Evolutionary conservation across 2,888 invertebrate species (phyloP).

Genomic region (Andrena marginata): DNA sequence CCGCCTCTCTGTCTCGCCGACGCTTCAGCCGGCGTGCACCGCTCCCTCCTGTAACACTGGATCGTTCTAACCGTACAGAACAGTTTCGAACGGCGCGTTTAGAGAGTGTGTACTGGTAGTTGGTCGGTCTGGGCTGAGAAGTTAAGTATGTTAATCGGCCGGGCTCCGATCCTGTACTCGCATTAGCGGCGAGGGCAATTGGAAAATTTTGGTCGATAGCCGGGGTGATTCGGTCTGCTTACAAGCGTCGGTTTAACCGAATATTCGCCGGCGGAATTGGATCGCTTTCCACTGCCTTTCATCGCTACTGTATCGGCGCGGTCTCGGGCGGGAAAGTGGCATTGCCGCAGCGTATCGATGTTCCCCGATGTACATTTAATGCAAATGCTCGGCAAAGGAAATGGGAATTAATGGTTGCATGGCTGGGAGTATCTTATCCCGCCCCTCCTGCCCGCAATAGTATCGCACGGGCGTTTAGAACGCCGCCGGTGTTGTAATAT

Average conservation of each 20-base stretch:
- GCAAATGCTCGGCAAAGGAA: too few relatives aligned
- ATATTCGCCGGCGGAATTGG: conserved; percentile 3
- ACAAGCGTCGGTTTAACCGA: background rate
- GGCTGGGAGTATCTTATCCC: background rate
- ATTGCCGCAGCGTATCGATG: background rate
- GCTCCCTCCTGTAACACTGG: conserved; percentile 19
- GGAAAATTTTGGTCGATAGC: conserved; percentile 24
- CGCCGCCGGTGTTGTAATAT: background rate
- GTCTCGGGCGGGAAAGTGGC: background rate
- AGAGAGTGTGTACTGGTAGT: conserved; percentile 20
- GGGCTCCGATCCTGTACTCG: conserved; percentile 3
- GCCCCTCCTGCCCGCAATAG: background rate
- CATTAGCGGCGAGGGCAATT: conserved; percentile 33
- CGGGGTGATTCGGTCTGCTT: background rate
- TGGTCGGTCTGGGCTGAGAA: conserved; percentile 35
- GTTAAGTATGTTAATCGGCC: conserved; percentile 60
- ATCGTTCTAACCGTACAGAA: conserved; percentile 28
- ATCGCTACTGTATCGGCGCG: background rate
- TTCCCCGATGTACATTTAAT: background rate
- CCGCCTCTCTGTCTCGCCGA: background rate
- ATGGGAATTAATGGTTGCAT: too few relatives aligned
- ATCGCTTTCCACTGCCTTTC: background rate
- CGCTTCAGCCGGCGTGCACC: background rate
- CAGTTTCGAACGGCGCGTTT: conserved; percentile 31
- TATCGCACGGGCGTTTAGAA: background rate